A percentile compares a stretch with the other conserved stretches of the same genome.
phyloP scores from a whole-genome alignment of 2,113 vertebrate species.

The Platycercus adscitus region DNA sequence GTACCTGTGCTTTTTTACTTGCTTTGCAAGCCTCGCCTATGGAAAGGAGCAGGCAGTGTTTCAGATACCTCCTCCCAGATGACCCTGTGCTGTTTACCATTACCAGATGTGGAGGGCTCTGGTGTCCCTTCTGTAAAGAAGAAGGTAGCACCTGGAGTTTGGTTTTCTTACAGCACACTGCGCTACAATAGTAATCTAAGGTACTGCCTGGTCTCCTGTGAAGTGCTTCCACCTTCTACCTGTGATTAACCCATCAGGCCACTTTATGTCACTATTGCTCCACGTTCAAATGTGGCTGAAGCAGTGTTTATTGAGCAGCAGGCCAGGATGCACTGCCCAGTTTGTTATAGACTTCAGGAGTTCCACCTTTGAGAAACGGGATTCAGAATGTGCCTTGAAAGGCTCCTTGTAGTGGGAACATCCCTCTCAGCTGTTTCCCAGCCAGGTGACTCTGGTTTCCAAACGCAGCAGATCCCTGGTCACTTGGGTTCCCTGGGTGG shows the following conservation, averaged over 20 bases:
- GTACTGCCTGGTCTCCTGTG: not conserved
- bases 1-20: not conserved
- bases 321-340: not conserved
- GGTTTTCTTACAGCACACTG: not conserved
- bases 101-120: not conserved
- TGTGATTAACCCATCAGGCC: conserved; percentile 11
- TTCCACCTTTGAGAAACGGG: not conserved
- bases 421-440: not conserved
- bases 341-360: not conserved
- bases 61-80: not conserved
- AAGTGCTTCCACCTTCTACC: not conserved
- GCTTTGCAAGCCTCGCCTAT: not conserved
- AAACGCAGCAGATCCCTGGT: not conserved
- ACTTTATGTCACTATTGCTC: conserved; percentile 41
- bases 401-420: not conserved
- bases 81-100: not conserved
- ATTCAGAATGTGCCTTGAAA: not conserved
- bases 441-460: not conserved
- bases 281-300: not conserved
- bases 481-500: not conserved
- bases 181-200: not conserved
- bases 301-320: not conserved
- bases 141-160: not conserved
- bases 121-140: not conserved
- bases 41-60: not conserved